Conservation (phyloP, 2,888 invertebrate species). For the Metallyticus violacea region DNA sequence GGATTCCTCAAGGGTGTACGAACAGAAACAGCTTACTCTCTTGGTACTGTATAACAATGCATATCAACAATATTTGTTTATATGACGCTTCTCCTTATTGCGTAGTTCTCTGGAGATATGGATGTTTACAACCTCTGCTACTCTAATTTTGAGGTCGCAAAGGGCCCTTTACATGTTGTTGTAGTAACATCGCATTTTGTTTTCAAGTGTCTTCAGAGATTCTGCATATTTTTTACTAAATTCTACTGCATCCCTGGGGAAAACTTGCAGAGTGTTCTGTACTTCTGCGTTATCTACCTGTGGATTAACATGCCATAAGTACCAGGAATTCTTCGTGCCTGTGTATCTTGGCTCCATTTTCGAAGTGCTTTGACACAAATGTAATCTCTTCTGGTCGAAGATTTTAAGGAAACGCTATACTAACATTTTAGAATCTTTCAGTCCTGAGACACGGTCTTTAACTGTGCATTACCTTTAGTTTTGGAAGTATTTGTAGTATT, state of each 20-base stretch:
- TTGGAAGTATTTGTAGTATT: no score
- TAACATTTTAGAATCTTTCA: no score
- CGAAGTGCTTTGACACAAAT: no score
- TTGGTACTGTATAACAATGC: neutral
- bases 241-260: neutral
- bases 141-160: neutral
- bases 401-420: no score
- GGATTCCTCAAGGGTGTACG: no score
- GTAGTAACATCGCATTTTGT: neutral
- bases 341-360: no score
- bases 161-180: no score
- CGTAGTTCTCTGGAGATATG: neutral
- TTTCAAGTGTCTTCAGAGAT: neutral
- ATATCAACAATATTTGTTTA: neutral
- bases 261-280: neutral
- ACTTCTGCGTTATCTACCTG: neutral
- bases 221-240: neutral
- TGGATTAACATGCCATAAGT: neutral
- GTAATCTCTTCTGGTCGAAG: no score
- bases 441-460: no score
- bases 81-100: neutral
- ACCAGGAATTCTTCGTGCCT: no score
- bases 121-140: neutral
- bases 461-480: no score
- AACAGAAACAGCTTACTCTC: neutral